Conservation (phyloP, 1,140 invertebrate species). For the Hirudo medicinalis region DNA sequence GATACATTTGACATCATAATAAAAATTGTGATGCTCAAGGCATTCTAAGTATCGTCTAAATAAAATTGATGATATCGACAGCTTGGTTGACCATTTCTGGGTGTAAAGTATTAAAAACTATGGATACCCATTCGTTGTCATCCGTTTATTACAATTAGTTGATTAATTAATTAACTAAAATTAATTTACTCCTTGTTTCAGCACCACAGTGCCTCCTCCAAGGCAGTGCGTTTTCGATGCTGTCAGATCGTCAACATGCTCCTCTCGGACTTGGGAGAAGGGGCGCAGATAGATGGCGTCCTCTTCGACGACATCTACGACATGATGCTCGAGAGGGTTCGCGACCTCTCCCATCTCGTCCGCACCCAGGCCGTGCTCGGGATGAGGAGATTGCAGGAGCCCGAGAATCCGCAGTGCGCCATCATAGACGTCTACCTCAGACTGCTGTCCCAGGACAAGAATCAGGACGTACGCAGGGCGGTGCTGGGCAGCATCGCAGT, state of each 20-base stretch:
- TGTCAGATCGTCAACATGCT: constrained; percentile 63
- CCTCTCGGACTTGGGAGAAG: constrained; percentile 56
- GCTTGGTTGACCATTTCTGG: no score
- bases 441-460: constrained; percentile 61
- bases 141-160: no score
- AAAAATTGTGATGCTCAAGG: no score
- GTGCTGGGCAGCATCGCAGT: constrained; percentile 55
- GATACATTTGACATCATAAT: no score
- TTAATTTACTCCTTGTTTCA: constrained; percentile 28
- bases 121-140: no score
- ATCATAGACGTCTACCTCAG: constrained; percentile 64
- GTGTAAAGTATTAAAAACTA: no score
- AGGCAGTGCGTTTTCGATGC: constrained; percentile 54
- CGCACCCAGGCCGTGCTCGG: constrained; percentile 63
- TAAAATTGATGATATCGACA: no score
- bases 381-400: constrained; percentile 65
- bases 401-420: constrained; percentile 57
- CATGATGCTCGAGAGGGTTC: constrained; percentile 54
- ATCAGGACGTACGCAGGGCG: constrained; percentile 54
- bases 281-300: constrained; percentile 61
- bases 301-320: constrained; percentile 57
- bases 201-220: constrained; percentile 49
- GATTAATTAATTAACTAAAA: no score
- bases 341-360: constrained; percentile 58
- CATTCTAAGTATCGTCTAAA: no score